Evolutionary conservation across 1,140 invertebrate species (phyloP), one percentile per base, ranked within the genome.

Genomic region (Pogonomyrmex californicus): DNA sequence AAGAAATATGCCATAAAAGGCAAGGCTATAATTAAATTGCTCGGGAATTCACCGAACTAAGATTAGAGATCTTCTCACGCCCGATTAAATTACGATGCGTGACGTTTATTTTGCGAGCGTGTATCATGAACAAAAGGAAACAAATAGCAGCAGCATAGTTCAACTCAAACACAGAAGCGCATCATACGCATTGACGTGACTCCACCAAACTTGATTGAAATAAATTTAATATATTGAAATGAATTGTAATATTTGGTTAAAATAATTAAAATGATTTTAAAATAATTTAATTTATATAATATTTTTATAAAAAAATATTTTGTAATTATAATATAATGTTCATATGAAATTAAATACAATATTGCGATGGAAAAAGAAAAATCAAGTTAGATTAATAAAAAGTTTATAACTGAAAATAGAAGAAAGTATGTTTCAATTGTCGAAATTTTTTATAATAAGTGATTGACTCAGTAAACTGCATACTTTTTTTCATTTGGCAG

Each of bases 1-100:
- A 90, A 77, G 9, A 54, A 14, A 83, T 23, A 58, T 56, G 4
- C 90, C 92, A 68, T 92, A 90, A 87, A 92, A 79, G 88, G 91
- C 30, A 70, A 88, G 78, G 68, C 89, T 91, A 93, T 91, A 91
- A 92, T 92, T 93, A 93, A 79, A 33, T 33, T 0, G 2, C 10
- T 56, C 56, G 7, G 3, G 47, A 51, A 83, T 88, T 78, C 60
- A 68, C 17, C 56, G 65, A 56, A 83, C 86, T 90, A 90, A 90
- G 83, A 91, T 91, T 91, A 88, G 86, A 73, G n/a, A 65, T 79
- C 33, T 88, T 88, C 86, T 89, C 88, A 87, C 85, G 75, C 44
- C 23, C 38, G 76, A 83, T 88, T 88, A 82, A 62, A 17, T 70
- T 63, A 47, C 30, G 54, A 87, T 33, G 54, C 49, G 54, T 63